phyloP scores from a whole-genome alignment of 2,113 vertebrate species.

The Halcyon senegalensis region DNA sequence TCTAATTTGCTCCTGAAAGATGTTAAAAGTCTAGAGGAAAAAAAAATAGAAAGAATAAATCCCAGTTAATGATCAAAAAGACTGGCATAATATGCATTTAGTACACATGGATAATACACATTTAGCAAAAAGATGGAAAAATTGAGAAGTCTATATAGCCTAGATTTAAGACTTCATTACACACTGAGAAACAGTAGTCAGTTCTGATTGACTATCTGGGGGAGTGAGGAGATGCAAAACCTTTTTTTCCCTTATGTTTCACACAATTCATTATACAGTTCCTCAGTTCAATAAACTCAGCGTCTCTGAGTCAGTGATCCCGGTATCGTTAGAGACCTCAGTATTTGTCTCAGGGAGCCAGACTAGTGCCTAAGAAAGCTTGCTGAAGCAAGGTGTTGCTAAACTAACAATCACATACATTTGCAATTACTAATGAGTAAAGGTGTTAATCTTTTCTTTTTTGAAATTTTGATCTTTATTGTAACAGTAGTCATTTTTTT shows the following conservation, averaged over 20 bases:
- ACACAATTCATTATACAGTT: not conserved
- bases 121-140: not conserved
- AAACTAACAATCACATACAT: not conserved
- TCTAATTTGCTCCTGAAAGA: not conserved
- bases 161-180: not conserved
- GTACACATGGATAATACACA: not conserved
- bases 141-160: not conserved
- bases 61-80: not conserved
- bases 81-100: not conserved
- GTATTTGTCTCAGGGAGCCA: not conserved
- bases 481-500: not conserved
- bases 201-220: not conserved
- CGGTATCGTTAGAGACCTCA: not conserved
- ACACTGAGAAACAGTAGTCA: not conserved
- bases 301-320: not conserved
- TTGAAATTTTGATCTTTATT: not conserved
- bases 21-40: not conserved
- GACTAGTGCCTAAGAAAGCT: not conserved
- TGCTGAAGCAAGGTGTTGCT: not conserved
- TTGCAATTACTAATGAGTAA: not conserved
- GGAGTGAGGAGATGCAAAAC: not conserved
- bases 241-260: not conserved
- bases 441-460: not conserved
- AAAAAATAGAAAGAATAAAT: not conserved
- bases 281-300: not conserved